Conservation (phyloP, 1,140 invertebrate genomes). For the Trypoxylus dichotomus region DNA sequence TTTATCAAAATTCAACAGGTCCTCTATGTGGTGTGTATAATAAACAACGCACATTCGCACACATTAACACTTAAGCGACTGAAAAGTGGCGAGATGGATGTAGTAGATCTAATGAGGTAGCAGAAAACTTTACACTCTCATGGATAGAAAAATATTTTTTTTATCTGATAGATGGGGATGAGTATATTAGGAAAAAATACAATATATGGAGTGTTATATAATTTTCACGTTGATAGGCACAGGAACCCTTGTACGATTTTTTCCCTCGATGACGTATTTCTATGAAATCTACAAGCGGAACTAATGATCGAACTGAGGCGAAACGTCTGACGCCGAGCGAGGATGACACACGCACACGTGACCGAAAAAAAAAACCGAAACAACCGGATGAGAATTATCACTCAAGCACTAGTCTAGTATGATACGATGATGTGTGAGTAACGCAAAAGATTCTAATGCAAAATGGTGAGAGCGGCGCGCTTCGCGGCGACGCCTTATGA, state of each 20-base stretch:
- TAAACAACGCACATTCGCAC: not conserved
- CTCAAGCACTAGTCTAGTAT: conserved; percentile 9
- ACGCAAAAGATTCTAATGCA: conserved; percentile 20
- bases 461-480: not conserved
- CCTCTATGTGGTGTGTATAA: not conserved
- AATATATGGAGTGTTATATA: not conserved
- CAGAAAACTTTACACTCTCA: not conserved
- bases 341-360: not conserved
- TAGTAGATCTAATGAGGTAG: not conserved
- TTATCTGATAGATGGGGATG: not conserved
- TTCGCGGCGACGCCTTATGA: conserved; percentile 31
- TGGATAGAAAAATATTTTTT: not conserved
- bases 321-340: not conserved
- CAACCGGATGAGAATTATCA: not conserved
- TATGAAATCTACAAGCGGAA: not conserved
- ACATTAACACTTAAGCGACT: not conserved
- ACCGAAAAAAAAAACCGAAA: not conserved
- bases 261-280: not conserved
- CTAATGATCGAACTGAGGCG: not conserved
- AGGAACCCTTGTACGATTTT: not conserved
- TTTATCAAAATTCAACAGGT: conserved; percentile 9
- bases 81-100: not conserved
- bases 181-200: too few species aligned
- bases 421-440: not conserved
- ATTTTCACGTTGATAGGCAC: not conserved